A percentile compares a stretch with the other conserved stretches of the same genome.
Conservation (phyloP, 2,888 invertebrate genomes). For the Corythucha ciliata region DNA sequence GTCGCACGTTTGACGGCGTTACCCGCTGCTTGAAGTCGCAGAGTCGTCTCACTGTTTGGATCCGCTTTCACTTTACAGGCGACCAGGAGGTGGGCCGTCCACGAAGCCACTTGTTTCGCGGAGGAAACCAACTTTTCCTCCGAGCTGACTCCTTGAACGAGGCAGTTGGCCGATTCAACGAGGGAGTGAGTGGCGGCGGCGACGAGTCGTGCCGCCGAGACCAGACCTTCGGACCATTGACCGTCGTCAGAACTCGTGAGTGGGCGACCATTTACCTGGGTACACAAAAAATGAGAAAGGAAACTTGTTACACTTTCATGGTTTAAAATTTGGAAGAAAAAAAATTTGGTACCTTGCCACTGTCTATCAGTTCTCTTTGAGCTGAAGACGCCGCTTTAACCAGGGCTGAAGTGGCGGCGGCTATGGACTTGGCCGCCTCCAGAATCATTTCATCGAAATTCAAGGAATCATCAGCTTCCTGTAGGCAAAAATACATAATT, state of each 20-base stretch:
- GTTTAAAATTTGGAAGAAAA: too few species aligned
- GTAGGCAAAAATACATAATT: constrained; percentile 31
- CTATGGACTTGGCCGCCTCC: constrained; percentile 95
- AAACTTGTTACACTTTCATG: too few species aligned
- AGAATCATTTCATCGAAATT: constrained; percentile 99
- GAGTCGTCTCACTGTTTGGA: constrained; percentile 86
- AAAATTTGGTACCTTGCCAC: constrained; percentile 81
- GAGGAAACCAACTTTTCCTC: constrained; percentile 95
- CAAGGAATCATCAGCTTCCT: constrained; percentile 80
- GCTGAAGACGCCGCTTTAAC: constrained; percentile 96
- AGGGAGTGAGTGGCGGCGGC: constrained; percentile 96
- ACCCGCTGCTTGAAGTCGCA: constrained; percentile 76
- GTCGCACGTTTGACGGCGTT: constrained; percentile 96
- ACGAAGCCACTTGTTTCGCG: constrained; percentile 92
- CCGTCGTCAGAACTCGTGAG: constrained; percentile 85
- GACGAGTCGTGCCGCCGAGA: constrained; percentile 89
- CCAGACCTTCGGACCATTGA: constrained; percentile 95
- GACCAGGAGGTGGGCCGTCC: constrained; percentile 92
- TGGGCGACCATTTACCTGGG: constrained; percentile 59
- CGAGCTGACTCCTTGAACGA: constrained; percentile 83
- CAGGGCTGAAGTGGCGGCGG: constrained; percentile 91
- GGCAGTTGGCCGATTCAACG: constrained; percentile 94
- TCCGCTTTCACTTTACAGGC: constrained; percentile 98
- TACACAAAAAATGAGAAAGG: constrained; percentile 3
- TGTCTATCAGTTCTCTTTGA: constrained; percentile 84